Percentiles rank a stretch among this genome's conserved stretches.
phyloP scores from a whole-genome alignment of 2,113 vertebrate species.

The Leucosticte australis region DNA sequence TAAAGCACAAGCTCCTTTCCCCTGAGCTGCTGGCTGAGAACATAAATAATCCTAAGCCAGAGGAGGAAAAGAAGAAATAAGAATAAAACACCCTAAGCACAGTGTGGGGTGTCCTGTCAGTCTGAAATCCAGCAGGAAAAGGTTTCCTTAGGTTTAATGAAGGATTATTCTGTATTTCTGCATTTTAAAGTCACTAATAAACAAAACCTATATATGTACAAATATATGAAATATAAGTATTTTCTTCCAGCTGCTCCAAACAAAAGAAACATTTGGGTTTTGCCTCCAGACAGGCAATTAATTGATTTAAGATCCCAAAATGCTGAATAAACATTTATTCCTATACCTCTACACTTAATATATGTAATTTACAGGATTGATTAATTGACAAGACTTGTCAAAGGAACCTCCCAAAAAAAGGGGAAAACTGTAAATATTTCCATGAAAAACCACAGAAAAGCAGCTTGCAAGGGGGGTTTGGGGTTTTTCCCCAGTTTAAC shows the following conservation, averaged over 20 bases:
- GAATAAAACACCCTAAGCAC: neutral
- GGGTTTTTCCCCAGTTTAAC: neutral
- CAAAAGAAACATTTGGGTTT: neutral
- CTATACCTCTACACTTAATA: too few species aligned
- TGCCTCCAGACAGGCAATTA: neutral
- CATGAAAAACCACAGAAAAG: neutral
- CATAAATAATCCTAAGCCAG: neutral
- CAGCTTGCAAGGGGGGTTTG: fast-evolving
- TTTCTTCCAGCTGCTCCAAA: neutral
- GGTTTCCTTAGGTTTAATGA: neutral
- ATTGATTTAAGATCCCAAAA: neutral
- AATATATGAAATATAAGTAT: neutral
- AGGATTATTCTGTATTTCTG: neutral
- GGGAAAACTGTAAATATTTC: neutral
- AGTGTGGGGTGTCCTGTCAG: neutral
- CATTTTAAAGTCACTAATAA: neutral
- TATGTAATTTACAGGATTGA: neutral
- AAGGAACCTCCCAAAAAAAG: fast-evolving
- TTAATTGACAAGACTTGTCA: neutral
- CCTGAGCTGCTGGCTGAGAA: neutral
- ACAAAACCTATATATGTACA: neutral
- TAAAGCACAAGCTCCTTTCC: neutral
- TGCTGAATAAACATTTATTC: neutral
- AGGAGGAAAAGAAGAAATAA: neutral
- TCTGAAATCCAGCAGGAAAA: neutral